phyloP scores from a whole-genome alignment of 2,797 vertebrate species.

The Lateolabrax maculatus region DNA sequence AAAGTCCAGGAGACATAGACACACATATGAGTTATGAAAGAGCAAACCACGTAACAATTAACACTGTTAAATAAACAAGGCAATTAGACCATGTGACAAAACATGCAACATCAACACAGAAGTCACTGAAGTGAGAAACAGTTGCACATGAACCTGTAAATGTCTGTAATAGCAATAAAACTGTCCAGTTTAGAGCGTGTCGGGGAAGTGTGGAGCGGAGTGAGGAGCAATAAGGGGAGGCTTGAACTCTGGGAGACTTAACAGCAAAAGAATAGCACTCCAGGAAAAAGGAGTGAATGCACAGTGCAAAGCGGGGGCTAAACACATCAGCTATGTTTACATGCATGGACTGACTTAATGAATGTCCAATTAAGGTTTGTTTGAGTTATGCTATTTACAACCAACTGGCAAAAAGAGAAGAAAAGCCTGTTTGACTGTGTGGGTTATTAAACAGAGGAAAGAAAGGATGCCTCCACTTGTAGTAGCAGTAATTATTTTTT shows the following conservation, averaged over 20 bases:
- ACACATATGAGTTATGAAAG: not conserved
- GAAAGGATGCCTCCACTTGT: not conserved
- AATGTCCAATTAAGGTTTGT: slow-evolving; percentile 56
- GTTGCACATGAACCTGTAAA: not conserved
- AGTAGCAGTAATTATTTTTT: not conserved
- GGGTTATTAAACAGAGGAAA: slow-evolving; percentile 14
- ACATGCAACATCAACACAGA: not conserved
- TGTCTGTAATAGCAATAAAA: not conserved
- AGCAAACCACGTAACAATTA: slow-evolving; percentile 1
- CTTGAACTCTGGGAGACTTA: slow-evolving; percentile 41
- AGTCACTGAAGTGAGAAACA: slow-evolving; percentile 22
- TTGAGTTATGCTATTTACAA: slow-evolving; percentile 45
- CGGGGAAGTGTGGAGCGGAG: not conserved
- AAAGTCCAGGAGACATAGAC: not conserved
- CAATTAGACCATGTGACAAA: slow-evolving; percentile 9
- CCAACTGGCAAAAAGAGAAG: slow-evolving; percentile 41
- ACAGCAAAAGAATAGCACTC: slow-evolving; percentile 31
- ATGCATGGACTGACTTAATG: slow-evolving; percentile 51
- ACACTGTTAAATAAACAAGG: slow-evolving; percentile 7
- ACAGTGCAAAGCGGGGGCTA: slow-evolving; percentile 25
- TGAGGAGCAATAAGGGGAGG: slow-evolving; percentile 5
- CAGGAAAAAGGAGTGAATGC: slow-evolving; percentile 35
- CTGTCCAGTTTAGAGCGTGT: not conserved
- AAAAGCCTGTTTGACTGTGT: slow-evolving; percentile 21
- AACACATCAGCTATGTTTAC: slow-evolving; percentile 48